phyloP scores from a whole-genome alignment of 1,140 invertebrate genomes.

The Nasonia vitripennis region DNA sequence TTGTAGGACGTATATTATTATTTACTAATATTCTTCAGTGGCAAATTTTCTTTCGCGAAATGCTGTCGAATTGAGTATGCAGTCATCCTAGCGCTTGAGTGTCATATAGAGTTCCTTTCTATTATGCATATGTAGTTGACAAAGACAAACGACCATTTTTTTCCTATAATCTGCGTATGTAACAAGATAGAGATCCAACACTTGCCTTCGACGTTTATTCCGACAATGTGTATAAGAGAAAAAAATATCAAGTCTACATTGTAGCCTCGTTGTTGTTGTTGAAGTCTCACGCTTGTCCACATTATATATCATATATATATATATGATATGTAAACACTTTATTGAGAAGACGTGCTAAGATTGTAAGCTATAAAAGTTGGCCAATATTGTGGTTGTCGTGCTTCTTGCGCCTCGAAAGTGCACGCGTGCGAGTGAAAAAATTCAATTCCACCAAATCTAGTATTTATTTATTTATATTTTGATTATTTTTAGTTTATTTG shows the following conservation, averaged over 20 bases:
- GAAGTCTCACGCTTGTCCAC: conserved; percentile 16
- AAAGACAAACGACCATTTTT: neutral
- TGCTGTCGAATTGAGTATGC: conserved; percentile 17
- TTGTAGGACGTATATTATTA: neutral
- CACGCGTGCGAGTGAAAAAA: neutral
- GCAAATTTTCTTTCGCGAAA: neutral
- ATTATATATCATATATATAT: conserved; percentile 25
- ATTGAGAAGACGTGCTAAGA: conserved; percentile 16
- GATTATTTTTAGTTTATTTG: neutral
- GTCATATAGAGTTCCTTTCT: conserved; percentile 29
- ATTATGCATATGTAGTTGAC: neutral
- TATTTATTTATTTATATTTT: neutral
- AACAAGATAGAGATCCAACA: neutral
- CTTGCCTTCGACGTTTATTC: conserved; percentile 43
- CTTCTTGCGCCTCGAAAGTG: conserved; percentile 31
- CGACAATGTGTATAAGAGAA: conserved; percentile 18
- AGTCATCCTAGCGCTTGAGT: conserved; percentile 20
- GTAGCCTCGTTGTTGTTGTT: conserved; percentile 44
- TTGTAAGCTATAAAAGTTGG: neutral
- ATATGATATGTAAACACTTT: conserved; percentile 8
- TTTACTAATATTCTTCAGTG: neutral
- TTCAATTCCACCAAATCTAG: neutral
- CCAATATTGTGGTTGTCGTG: neutral
- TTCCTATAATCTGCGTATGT: neutral
- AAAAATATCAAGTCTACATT: conserved; percentile 28